These are phyloP conservation scores for Cephus sareptanus DNA, from an alignment of 2,888 invertebrate species.

Conservation along the genomic window DNA sequence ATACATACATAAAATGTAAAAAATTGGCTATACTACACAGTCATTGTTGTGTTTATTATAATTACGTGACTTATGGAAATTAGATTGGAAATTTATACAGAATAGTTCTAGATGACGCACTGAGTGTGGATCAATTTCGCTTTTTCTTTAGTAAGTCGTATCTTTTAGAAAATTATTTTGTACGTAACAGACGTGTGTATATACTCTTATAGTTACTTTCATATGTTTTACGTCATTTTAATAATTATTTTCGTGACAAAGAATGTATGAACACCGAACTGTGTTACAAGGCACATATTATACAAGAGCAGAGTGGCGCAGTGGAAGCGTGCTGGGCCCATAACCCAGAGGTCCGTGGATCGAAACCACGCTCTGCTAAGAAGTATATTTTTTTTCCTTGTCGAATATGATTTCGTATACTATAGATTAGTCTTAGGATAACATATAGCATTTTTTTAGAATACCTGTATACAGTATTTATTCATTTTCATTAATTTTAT, in stretches of 20 bases:
- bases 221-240: background rate
- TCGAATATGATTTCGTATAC: background rate
- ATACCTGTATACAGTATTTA: background rate
- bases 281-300: background rate
- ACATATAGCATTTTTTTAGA: background rate
- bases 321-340: constrained; percentile 68
- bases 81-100: no score
- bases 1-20: background rate
- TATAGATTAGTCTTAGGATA: background rate
- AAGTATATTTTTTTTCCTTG: background rate
- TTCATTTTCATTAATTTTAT: background rate
- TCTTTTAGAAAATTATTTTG: background rate
- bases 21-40: background rate
- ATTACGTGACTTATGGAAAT: background rate
- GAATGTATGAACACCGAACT: background rate
- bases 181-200: no score
- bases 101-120: background rate
- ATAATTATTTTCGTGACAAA: background rate
- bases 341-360: constrained; percentile 68
- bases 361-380: constrained; percentile 55
- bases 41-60: background rate
- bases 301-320: constrained; percentile 66
- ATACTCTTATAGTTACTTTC: background rate
- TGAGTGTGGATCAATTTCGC: background rate
- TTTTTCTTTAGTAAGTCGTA: background rate